phyloP scores from a whole-genome alignment of 2,888 invertebrate species.

The Pterostichus niger region DNA sequence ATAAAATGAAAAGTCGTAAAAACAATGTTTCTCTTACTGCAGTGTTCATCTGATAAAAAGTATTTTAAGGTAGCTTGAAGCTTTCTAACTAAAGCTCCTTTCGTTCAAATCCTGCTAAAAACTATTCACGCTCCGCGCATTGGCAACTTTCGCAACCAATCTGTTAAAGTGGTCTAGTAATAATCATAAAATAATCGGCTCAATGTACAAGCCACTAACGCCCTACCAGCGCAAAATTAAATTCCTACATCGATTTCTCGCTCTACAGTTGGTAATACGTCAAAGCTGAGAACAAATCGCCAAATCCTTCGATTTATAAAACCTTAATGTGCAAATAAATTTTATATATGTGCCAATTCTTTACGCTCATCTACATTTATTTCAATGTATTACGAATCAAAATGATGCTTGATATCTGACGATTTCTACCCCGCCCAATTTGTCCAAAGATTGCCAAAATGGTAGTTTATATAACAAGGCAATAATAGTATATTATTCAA shows the following conservation, averaged over 20 bases:
- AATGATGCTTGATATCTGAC: neutral
- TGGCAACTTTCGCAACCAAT: neutral
- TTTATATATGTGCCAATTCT: slow-evolving; percentile 33
- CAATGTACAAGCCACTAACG: neutral
- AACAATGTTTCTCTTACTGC: too few species aligned
- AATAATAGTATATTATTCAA: too few species aligned
- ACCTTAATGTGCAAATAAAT: slow-evolving; percentile 46
- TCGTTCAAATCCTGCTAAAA: too few species aligned
- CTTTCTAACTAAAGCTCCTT: too few species aligned
- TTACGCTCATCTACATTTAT: slow-evolving; percentile 36
- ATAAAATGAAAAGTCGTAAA: too few species aligned
- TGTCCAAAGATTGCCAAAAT: too few species aligned
- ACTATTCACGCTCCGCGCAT: too few species aligned
- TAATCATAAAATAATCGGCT: slow-evolving; percentile 46
- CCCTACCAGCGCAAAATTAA: neutral
- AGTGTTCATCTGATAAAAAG: too few species aligned
- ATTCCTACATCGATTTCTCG: slow-evolving; percentile 34
- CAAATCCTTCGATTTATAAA: slow-evolving; percentile 26
- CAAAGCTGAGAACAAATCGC: slow-evolving; percentile 42
- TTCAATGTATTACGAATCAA: slow-evolving; percentile 42
- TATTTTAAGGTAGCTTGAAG: too few species aligned
- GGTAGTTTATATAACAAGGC: too few species aligned
- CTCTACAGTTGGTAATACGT: neutral
- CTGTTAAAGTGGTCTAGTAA: slow-evolving; percentile 43
- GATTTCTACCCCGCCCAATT: too few species aligned